A percentile compares a stretch with the other conserved stretches of the same genome.
Evolutionary conservation across 2,113 vertebrate species (phyloP).

Genomic region (human): DNA sequence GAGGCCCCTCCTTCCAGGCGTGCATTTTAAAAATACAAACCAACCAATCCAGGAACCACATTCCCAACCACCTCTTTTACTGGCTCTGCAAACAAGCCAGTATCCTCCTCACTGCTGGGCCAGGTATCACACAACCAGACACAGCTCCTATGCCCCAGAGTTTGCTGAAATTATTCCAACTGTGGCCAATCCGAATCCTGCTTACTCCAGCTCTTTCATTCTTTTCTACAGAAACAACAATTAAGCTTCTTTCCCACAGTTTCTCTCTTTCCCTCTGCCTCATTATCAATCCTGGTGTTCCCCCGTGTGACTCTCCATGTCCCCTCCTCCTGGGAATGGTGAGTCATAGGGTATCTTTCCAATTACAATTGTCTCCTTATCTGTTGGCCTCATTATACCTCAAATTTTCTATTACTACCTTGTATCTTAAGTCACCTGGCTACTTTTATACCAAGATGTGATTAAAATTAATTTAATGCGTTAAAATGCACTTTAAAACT

Average conservation of each 20-base stretch:
- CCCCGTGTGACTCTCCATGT: rapidly evolving
- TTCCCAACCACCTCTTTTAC: not conserved
- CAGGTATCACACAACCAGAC: not conserved
- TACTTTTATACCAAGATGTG: not conserved
- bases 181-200: not conserved
- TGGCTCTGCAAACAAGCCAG: not conserved
- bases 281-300: rapidly evolving
- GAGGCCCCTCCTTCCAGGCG: not conserved
- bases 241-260: not conserved
- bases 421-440: not conserved
- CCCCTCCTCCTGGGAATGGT: not conserved
- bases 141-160: rapidly evolving
- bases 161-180: not conserved
- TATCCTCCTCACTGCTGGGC: not conserved
- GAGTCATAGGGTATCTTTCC: not conserved
- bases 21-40: not conserved
- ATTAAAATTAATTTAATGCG: not conserved
- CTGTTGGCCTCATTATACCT: not conserved
- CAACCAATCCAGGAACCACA: not conserved
- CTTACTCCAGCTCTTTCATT: not conserved
- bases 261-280: not conserved
- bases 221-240: not conserved
- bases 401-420: not conserved
- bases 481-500: not conserved
- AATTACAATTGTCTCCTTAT: not conserved